Percentiles rank a stretch among this genome's conserved stretches.
Evolutionary conservation across 2,888 invertebrate genomes (phyloP).

Genomic region (Luperina nickerlii): DNA sequence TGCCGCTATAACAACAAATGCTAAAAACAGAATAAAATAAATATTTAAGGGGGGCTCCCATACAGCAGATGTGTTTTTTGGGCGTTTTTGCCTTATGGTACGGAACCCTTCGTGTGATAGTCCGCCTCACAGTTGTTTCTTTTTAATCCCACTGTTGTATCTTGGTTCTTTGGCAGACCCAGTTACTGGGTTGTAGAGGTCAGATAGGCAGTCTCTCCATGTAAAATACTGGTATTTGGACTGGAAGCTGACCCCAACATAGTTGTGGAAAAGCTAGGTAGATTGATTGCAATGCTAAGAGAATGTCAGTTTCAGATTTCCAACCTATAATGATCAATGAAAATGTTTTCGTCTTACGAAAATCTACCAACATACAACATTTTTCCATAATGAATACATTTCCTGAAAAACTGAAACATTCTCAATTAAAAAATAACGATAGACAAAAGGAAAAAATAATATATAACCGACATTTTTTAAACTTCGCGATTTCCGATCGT

Average conservation of each 20-base stretch:
- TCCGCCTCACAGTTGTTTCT: no score
- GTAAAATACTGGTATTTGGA: background rate
- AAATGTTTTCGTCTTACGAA: slow-evolving; percentile 8
- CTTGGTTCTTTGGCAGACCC: background rate
- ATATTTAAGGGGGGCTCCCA: no score
- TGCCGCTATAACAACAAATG: no score
- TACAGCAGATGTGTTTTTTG: no score
- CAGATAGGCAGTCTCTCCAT: background rate
- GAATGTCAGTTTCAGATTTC: background rate
- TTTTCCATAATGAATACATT: slow-evolving; percentile 21
- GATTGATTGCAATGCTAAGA: background rate
- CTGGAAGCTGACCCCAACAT: background rate
- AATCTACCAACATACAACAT: slow-evolving; percentile 10
- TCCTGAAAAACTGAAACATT: slow-evolving; percentile 16
- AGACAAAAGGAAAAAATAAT: slow-evolving; percentile 14
- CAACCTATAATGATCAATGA: background rate
- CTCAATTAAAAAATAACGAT: background rate
- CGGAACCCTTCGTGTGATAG: no score
- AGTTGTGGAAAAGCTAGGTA: background rate
- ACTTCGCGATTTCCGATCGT: slow-evolving; percentile 38
- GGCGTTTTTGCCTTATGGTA: no score
- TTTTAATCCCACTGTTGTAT: background rate
- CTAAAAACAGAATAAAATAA: no score
- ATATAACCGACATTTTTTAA: slow-evolving; percentile 48
- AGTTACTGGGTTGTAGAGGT: background rate